Evolutionary conservation across 2,113 vertebrate species (phyloP).

Genomic region (Neomonachus schauinslandi): DNA sequence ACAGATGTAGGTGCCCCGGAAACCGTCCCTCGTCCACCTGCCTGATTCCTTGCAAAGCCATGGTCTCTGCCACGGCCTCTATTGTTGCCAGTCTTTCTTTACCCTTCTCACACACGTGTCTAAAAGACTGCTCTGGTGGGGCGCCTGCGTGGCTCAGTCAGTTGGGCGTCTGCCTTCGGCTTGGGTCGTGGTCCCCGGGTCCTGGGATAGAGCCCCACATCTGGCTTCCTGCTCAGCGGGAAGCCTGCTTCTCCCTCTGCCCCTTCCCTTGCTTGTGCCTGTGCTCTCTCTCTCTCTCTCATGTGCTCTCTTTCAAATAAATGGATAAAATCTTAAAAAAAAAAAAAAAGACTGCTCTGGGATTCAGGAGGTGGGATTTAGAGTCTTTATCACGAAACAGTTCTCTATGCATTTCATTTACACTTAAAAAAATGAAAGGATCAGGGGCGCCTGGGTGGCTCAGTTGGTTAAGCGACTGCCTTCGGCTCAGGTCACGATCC

Average conservation of each 20-base stretch:
- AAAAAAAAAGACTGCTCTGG: background rate
- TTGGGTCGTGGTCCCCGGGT: background rate
- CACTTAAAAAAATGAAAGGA: background rate
- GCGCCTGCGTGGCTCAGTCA: background rate
- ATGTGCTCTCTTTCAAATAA: background rate
- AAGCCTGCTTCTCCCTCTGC: background rate
- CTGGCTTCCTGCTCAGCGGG: background rate
- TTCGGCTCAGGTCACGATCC: no score
- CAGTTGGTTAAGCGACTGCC: no score
- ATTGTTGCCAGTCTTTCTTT: background rate
- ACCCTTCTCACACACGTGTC: background rate
- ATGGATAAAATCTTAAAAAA: background rate
- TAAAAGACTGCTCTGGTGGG: background rate
- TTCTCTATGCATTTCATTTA: background rate
- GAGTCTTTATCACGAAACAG: background rate
- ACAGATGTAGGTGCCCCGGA: background rate
- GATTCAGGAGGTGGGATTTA: background rate
- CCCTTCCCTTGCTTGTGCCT: background rate
- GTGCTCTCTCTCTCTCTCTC: background rate
- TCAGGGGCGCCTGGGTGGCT: no score
- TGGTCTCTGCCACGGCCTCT: background rate
- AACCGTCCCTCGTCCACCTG: background rate
- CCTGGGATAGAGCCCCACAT: background rate
- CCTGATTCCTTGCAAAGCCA: background rate
- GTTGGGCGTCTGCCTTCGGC: background rate